Percentiles rank a stretch among this genome's conserved stretches.
phyloP scores from a whole-genome alignment of 2,888 invertebrate genomes.

The Timandra comae region DNA sequence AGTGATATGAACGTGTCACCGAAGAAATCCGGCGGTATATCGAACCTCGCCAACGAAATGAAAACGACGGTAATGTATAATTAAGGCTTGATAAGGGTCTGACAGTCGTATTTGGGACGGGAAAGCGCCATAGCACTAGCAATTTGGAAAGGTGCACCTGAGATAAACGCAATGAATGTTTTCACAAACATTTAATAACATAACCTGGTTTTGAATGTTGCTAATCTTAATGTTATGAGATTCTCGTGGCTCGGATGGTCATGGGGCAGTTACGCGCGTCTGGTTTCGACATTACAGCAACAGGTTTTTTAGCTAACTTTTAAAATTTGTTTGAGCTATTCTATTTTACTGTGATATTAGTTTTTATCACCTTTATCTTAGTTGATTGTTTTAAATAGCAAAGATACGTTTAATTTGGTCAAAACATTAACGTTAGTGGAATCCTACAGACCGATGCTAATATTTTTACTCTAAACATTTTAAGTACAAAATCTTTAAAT shows the following conservation, averaged over 20 bases:
- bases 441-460: too few species aligned
- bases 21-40: constrained; percentile 42
- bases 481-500: too few species aligned
- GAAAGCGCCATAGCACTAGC: constrained; percentile 51
- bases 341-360: too few species aligned
- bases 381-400: too few species aligned
- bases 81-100: constrained; percentile 70
- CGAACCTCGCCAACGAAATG: constrained; percentile 45
- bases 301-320: too few species aligned
- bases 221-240: constrained; percentile 17
- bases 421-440: too few species aligned
- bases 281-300: constrained; percentile 1
- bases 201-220: constrained; percentile 15
- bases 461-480: too few species aligned
- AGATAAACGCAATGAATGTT: constrained; percentile 34
- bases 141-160: constrained; percentile 56
- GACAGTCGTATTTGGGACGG: constrained; percentile 69
- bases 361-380: too few species aligned
- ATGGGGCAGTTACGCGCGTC: constrained; percentile 8
- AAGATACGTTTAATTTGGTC: too few species aligned
- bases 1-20: constrained; percentile 32
- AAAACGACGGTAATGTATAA: constrained; percentile 70
- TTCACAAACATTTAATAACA: constrained; percentile 14
- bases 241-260: constrained; percentile 6
- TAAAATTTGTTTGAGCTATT: too few species aligned